A percentile compares a stretch with the other conserved stretches of the same genome.
phyloP scores from a whole-genome alignment of 2,113 vertebrate species.

The Sander lucioperca region DNA sequence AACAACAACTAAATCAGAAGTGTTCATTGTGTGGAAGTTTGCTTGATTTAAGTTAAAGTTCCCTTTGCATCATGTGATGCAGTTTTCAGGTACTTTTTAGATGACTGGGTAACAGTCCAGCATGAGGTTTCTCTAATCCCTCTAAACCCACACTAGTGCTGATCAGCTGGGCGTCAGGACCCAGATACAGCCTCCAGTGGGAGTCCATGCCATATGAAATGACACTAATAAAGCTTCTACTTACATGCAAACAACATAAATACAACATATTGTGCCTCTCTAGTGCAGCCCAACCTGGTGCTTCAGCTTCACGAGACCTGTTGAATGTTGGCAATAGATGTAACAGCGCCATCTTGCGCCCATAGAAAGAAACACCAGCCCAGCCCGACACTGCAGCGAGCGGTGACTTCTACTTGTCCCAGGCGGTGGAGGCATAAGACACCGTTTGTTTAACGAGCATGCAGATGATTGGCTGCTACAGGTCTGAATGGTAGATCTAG shows the following conservation, averaged over 20 bases:
- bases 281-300: neutral
- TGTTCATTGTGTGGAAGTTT: neutral
- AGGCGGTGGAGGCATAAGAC: constrained; percentile 54
- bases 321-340: constrained; percentile 33
- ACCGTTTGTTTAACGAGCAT: neutral
- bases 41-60: no score
- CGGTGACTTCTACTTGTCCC: neutral
- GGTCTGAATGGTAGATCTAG: neutral
- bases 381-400: neutral
- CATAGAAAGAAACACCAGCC: neutral
- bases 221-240: neutral
- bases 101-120: neutral
- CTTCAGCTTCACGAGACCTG: constrained; percentile 43
- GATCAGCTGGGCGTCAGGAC: neutral
- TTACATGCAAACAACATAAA: neutral
- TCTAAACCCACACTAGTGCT: neutral
- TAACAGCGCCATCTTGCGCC: constrained; percentile 56
- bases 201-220: neutral
- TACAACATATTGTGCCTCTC: neutral
- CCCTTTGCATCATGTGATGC: neutral
- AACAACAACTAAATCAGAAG: neutral
- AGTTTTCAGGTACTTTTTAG: neutral
- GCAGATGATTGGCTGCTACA: neutral
- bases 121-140: neutral
- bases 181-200: neutral